phyloP scores from a whole-genome alignment of 1,140 invertebrate species.

The Agraylea sexmaculata region DNA sequence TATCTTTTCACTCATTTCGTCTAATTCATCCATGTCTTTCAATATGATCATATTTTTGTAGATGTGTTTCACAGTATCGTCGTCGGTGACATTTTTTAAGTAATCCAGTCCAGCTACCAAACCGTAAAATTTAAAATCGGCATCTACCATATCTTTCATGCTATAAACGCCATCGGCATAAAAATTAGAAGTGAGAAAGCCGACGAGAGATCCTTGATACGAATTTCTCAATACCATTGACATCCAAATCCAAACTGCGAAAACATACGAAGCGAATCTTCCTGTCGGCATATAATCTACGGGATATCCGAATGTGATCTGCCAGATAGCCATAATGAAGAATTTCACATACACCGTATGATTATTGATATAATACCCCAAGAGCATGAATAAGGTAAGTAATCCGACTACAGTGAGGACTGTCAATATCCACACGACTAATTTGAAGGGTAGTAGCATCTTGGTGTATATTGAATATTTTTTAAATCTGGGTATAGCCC shows the following conservation, averaged over 20 bases:
- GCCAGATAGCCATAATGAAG: conserved; percentile 12
- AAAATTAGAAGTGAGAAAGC: conserved; percentile 12
- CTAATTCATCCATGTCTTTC: conserved; percentile 8
- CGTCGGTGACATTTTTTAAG: conserved; percentile 14
- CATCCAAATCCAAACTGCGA: conserved; percentile 19
- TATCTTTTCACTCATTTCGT: conserved; percentile 10
- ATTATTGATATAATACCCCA: conserved; percentile 13
- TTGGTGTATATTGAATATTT: conserved; percentile 7
- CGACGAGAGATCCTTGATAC: conserved; percentile 17
- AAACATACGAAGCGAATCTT: conserved; percentile 17
- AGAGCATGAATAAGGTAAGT: conserved; percentile 6
- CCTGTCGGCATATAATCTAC: conserved; percentile 14
- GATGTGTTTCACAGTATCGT: conserved; percentile 8
- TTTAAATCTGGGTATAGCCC: conserved; percentile 16
- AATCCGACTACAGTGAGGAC: conserved; percentile 6
- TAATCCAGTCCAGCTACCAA: conserved; percentile 7
- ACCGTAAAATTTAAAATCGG: conserved; percentile 14
- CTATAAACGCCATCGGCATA: conserved; percentile 12
- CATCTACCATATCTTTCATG: conserved; percentile 17
- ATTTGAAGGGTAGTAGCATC: conserved; percentile 11
- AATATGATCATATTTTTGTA: conserved; percentile 10
- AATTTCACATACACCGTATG: conserved; percentile 6
- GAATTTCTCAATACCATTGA: conserved; percentile 15
- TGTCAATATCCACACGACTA: conserved; percentile 10
- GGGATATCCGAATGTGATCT: conserved; percentile 13